phyloP scores from a whole-genome alignment of 1,140 invertebrate species.

The Drosophila kepulauana region DNA sequence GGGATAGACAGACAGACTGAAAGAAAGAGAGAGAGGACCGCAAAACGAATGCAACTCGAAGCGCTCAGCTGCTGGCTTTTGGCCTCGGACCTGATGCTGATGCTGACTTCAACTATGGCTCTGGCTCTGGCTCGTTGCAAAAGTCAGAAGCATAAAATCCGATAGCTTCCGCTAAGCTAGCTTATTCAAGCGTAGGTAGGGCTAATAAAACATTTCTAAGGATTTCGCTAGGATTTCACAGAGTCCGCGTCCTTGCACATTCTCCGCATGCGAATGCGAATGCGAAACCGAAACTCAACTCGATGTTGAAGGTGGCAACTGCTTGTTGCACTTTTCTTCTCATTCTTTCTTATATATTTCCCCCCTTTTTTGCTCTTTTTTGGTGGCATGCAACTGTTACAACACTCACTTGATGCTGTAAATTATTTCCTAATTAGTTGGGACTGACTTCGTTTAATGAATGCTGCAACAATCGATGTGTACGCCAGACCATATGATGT shows the following conservation, averaged over 20 bases:
- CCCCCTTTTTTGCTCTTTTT: background rate
- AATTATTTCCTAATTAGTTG: conserved; percentile 77
- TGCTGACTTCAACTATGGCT: conserved; percentile 4
- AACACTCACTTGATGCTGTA: conserved; percentile 61
- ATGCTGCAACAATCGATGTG: conserved; percentile 17
- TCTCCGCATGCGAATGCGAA: conserved; percentile 5
- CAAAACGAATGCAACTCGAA: conserved; percentile 55
- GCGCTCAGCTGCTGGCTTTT: conserved; percentile 35
- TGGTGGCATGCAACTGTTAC: conserved; percentile 46
- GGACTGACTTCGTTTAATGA: conserved; percentile 42
- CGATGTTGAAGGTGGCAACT: conserved; percentile 30
- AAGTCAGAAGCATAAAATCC: conserved; percentile 83
- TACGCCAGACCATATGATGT: background rate
- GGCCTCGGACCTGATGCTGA: conserved; percentile 18
- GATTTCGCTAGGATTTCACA: conserved; percentile 74
- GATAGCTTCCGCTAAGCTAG: conserved; percentile 83
- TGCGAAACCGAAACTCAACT: conserved; percentile 1
- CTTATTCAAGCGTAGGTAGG: conserved; percentile 82
- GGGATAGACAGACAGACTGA: conserved; percentile 24
- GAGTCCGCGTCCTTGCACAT: conserved; percentile 38
- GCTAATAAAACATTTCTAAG: conserved; percentile 84
- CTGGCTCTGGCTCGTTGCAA: conserved; percentile 57
- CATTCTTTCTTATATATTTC: background rate
- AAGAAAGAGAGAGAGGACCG: background rate
- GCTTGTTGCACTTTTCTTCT: conserved; percentile 52